phyloP scores from a whole-genome alignment of 2,797 vertebrate species.

The Harpagifer antarcticus region DNA sequence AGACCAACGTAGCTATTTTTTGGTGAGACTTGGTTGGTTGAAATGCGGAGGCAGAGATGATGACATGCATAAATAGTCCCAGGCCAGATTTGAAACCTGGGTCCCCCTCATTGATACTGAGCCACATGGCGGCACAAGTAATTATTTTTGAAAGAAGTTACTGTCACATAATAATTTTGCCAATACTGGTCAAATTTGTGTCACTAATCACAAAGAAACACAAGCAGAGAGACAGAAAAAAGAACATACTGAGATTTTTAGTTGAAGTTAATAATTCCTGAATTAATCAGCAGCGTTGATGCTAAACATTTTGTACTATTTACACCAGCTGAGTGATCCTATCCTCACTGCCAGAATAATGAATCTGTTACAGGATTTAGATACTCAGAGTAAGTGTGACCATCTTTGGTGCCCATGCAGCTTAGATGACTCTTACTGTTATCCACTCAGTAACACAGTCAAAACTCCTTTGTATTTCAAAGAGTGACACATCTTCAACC shows the following conservation, averaged over 20 bases:
- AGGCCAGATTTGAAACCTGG: no score
- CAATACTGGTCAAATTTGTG: background rate
- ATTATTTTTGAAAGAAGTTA: no score
- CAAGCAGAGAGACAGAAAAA: background rate
- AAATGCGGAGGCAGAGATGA: no score
- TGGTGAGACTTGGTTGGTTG: no score
- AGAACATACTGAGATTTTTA: background rate
- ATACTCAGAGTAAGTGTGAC: conserved; percentile 56
- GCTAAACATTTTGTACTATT: conserved; percentile 22
- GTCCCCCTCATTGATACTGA: no score
- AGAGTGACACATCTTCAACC: conserved; percentile 16
- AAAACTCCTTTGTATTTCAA: conserved; percentile 26
- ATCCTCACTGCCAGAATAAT: conserved; percentile 41
- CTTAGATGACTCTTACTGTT: conserved; percentile 43
- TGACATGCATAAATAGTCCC: no score
- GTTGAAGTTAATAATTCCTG: background rate
- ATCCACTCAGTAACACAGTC: conserved; percentile 47
- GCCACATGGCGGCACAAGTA: no score
- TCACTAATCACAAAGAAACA: conserved; percentile 10
- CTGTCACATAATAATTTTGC: no score
- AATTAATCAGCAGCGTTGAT: conserved; percentile 2
- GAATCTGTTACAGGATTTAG: conserved; percentile 45
- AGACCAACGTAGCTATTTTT: no score
- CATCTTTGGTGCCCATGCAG: conserved; percentile 47
- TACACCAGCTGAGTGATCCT: conserved; percentile 45